Evolutionary conservation across 1,140 invertebrate genomes (phyloP), one percentile per base, ranked within the genome.

Genomic region (Drosophila serrata): DNA sequence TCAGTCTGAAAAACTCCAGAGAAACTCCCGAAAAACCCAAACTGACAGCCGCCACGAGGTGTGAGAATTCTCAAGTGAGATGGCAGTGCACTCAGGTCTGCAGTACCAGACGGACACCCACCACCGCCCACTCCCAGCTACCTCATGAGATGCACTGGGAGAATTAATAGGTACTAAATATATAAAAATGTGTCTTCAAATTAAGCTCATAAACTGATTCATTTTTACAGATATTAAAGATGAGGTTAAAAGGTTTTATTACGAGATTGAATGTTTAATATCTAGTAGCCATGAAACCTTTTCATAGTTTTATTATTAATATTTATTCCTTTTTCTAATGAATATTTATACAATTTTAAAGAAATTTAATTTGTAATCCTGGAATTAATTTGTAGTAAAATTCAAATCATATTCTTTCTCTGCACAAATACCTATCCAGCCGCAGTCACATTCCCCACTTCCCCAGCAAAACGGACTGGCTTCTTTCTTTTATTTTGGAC

Each of bases 51-150:
- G 73, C 46, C 35, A 59, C 53, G 84, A 87, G 85, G 85, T 87
- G 84, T 76, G 68, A 87, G 85, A 87, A 87, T 64, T 87, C 84
- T 87, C 84, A 87, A 87, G 84, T 87, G 84, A 87, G 76, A 75
- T 76, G 63, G 51, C 70, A 78, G 45, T 81, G 76, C 81, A 80
- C 81, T 84, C 76, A 63, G 49, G 55, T 42, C 53, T 46, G 22
- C 63, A 76, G 53, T 39, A 29, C 46, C 65, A 56, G 56, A 56
- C 55, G 53, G 31, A 35, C 39, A 40, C 19, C 45, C 31, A 31
- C 27, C 27, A 19, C 46, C 57, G 45, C 58, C 57, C 69, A 53
- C 60, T 53, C n/a, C 29, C 7, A 13, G n/a, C 39, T 40, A 31
- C 29, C n/a, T 17, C 17, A 12, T 43, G 37, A 9, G 35, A 19